A percentile compares a stretch with the other conserved stretches of the same genome.
phyloP scores from a whole-genome alignment of 2,797 vertebrate genomes.

The Spea hammondii region DNA sequence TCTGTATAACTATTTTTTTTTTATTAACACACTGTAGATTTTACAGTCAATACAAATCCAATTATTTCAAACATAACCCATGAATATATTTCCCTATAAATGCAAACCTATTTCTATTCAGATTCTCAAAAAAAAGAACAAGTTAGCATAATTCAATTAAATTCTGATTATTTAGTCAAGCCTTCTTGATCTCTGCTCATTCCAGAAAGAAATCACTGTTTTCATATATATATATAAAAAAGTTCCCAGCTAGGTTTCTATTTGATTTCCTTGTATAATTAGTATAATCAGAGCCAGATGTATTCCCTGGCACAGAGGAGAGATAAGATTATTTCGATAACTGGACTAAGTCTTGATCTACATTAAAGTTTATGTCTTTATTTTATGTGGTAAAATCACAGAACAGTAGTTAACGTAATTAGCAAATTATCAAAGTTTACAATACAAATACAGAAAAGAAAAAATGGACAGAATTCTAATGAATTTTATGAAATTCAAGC shows the following conservation, averaged over 20 bases:
- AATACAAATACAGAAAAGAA: neutral
- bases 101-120: slow-evolving; percentile 22
- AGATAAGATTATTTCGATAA: slow-evolving; percentile 12
- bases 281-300: neutral
- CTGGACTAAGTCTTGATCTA: neutral
- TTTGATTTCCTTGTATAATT: slow-evolving; percentile 6
- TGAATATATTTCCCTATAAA: slow-evolving; percentile 39
- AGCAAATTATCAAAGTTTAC: neutral
- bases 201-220: slow-evolving; percentile 61
- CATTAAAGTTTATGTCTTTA: neutral
- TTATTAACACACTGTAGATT: slow-evolving; percentile 20
- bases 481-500: neutral
- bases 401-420: neutral
- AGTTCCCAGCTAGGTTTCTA: neutral
- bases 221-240: slow-evolving; percentile 56
- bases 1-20: neutral
- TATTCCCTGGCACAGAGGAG: neutral
- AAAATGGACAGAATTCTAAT: neutral
- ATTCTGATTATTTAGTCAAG: slow-evolving; percentile 60
- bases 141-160: slow-evolving; percentile 56
- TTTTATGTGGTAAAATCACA: slow-evolving; percentile 4
- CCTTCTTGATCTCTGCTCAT: slow-evolving; percentile 61
- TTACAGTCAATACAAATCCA: slow-evolving; percentile 35
- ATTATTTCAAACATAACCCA: slow-evolving; percentile 38
- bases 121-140: slow-evolving; percentile 14